Evolutionary conservation across 2,113 vertebrate genomes (phyloP), one percentile per base, ranked within the genome.

Genomic region (Sminthopsis crassicaudata): DNA sequence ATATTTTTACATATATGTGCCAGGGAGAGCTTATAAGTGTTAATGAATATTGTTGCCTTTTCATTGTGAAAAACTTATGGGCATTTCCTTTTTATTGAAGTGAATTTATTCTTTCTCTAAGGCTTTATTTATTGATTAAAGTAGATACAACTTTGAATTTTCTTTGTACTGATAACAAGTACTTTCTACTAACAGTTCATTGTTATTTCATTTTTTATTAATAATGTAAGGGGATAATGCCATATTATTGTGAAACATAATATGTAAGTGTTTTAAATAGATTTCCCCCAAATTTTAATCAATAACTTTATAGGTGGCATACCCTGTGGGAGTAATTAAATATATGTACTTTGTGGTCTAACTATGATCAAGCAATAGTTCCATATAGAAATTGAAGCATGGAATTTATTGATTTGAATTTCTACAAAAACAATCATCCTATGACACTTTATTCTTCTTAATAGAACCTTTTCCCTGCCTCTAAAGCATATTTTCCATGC

Each of bases 11-110:
- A 84, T 84, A 84, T 19, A 2, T 22, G 8, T 42, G n/a, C 36
- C 19, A 84, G n/a, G 19, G 19, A 84, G 19, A 42, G 16, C 67
- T 84, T 84, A 1, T 84, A 23, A 84, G 36, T 42, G 19, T n/a
- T 42, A 84, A 19, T n/a, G 36, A 84, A 30, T 25, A 54, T 46
- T 52, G 24, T 48, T n/a, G 76, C n/a, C 90, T 94, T 92, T 90
- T 53, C 46, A 48, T 50, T 23, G 0, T 53, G 89, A 25, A 94
- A 26, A 53, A 30, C 30, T 92, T 55, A 48, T 92, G 22, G 27
- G 30, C 22, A 48, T 30, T 91, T 92, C 67, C 92, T 94, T 95
- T 48, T 92, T 91, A 76, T 52, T 55, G 30, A 92, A 94, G 94
- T 84, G 89, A 91, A 54, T 9, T 26, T 89, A 89, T 36, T 52